Base-by-base conservation (phyloP, 2,888 invertebrate genomes). In the Protonemura montana region DNA sequence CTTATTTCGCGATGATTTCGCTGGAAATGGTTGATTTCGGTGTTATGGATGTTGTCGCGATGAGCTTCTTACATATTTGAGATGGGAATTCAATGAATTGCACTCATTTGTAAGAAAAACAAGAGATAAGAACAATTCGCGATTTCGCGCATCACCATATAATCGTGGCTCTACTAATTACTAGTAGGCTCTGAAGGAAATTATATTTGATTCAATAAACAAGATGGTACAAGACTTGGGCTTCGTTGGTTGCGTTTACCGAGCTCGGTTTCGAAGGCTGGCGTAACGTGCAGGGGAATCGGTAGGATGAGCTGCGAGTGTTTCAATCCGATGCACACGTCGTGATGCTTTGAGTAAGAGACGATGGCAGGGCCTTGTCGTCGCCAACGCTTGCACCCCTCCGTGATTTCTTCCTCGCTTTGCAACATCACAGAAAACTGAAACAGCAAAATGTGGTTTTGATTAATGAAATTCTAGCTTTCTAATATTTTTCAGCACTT, bases 281-380 rank as follows among this genome's bases (percentile, higher is more conserved):
- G 99, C 0, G 99, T 98, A 5, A 98, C 96, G 90, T 98, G 97
- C 86, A 99, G 92, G 0, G 99, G 99, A 91, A 99, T 97, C 0
- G 98, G 98, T 76, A 99, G 92, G 88, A 97, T 96, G 86, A 99
- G 93, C 90, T 98, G 97, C 0, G 98, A 97, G 90, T 97, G 97
- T 88, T 95, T 94, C 87, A 96, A 93, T 30, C 98, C 98, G 85
- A 98, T 93, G 89, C 98, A 98, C 85, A 98, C 97, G 91, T 98
- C 98, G 91, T 99, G 98, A 89, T 96, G 96, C 90, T 97, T 96
- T 86, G 97, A 97, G 89, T 97, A 97, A 25, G 97, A 97, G 89
- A 95, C 92, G 27, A 94, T 90, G 0, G 91, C 89, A 0, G 91
- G 89, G 10, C 91, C 91, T 86, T 92, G 92, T 77, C 91, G 91